Conservation (phyloP, 2,888 invertebrate species). For the Phalera bucephala region DNA sequence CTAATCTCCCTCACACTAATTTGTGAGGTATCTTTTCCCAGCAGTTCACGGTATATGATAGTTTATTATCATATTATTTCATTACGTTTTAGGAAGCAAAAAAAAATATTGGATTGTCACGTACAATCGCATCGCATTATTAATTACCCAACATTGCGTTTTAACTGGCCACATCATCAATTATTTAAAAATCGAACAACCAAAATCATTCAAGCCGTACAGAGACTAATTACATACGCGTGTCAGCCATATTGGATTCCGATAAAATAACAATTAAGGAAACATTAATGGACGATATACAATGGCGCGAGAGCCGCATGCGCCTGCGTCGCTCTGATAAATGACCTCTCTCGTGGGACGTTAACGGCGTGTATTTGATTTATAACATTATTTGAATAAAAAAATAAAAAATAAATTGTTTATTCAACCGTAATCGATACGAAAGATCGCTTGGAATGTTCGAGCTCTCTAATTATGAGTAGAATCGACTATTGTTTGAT, state of each 20-base stretch:
- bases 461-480: conserved; percentile 59
- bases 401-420: conserved; percentile 57
- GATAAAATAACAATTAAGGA: conserved; percentile 81
- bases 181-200: conserved; percentile 34
- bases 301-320: conserved; percentile 56
- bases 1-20: too few relatives aligned
- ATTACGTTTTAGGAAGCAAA: too few relatives aligned
- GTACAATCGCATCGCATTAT: conserved; percentile 15
- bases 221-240: conserved; percentile 65
- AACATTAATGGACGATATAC: conserved; percentile 70
- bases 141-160: conserved; percentile 22
- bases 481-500: conserved; percentile 53
- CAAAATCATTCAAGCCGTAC: conserved; percentile 39
- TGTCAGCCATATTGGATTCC: conserved; percentile 71
- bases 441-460: conserved; percentile 68
- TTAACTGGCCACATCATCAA: conserved; percentile 31
- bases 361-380: conserved; percentile 76
- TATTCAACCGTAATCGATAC: conserved; percentile 76
- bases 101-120: conserved; percentile 2
- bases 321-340: conserved; percentile 69
- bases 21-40: too few relatives aligned
- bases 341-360: conserved; percentile 66
- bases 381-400: conserved; percentile 76
- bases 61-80: too few relatives aligned
- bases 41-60: too few relatives aligned